phyloP scores from a whole-genome alignment of 2,113 vertebrate genomes.

The Solenodon paradoxus region DNA sequence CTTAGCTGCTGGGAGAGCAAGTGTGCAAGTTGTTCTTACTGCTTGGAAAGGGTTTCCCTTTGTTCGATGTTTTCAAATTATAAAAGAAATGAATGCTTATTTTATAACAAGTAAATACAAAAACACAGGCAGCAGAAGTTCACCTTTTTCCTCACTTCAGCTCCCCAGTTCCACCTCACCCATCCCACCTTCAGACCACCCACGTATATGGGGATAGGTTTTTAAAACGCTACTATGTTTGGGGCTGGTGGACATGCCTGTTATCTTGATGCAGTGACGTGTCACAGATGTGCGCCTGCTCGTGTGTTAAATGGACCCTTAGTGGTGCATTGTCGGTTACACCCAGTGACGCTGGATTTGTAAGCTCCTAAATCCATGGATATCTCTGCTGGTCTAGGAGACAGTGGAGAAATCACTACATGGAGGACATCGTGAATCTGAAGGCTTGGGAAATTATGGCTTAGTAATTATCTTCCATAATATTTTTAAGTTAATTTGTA shows the following conservation, averaged over 20 bases:
- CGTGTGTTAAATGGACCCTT: too few relatives aligned
- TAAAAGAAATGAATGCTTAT: background rate
- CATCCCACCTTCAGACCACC: background rate
- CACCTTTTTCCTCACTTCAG: background rate
- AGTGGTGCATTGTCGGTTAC: background rate
- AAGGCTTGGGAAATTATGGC: background rate
- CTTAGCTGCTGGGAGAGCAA: too few relatives aligned
- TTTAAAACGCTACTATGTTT: background rate
- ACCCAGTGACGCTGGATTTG: background rate
- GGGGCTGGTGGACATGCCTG: background rate
- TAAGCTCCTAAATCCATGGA: background rate
- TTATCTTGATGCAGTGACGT: background rate
- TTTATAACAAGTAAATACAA: background rate
- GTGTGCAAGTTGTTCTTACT: background rate
- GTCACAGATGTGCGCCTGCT: background rate
- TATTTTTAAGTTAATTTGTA: background rate
- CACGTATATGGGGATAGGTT: background rate
- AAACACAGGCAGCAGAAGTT: background rate
- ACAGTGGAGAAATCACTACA: background rate
- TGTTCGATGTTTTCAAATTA: constrained; percentile 23
- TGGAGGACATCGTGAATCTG: background rate
- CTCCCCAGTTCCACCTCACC: background rate
- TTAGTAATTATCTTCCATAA: background rate
- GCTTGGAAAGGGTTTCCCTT: background rate
- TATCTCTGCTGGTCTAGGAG: background rate